Base-by-base conservation (phyloP, 2,797 vertebrate species). In the Aythya fuligula region DNA sequence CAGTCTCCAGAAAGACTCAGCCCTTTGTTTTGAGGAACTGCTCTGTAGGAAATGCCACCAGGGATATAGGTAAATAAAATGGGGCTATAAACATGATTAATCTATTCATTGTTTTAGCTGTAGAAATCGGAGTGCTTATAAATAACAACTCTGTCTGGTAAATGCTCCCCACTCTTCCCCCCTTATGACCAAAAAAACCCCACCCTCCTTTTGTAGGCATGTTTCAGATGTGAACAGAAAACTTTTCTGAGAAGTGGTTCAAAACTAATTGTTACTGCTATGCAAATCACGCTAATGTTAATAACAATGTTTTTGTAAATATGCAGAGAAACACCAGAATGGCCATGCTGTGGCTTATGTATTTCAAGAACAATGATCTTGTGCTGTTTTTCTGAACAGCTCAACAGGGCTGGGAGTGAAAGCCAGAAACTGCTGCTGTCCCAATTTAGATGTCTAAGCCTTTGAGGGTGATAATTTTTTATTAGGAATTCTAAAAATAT, bases 401-500 rank as follows among this genome's bases (percentile, higher is more conserved):
- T 54, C 22, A 86, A 18, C 7, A 83, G 17, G 7, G n/a, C 25
- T 75, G 32, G 54, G 4, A 15, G 14, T 80, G 65, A 53, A 88
- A 91, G 89, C 36, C 73, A 76, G 39, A 95, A 94, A 62, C 30
- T 17, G 20, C 24, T 87, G 62, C 9, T 73, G 17, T 53, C 60
- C 22, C 8, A 78, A 8, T 72, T 93, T 76, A 94, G 75, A 69
- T 77, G 45, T 82, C n/a, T 83, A 93, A 83, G 38, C 16, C 24
- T 92, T 75, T 73, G 64, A 97, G 43, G 8, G 9, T 17, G 62
- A 30, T 66, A 64, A 11, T 30, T 78, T 91, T 89, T 95, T 79
- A 67, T 70, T 66, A 93, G 19, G 41, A 45, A 80, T 88, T 88
- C 43, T 95, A 90, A 95, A 95, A 94, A 56, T 89, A 78, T 45